Conservation (phyloP, 2,888 invertebrate species). For the Serripes groenlandicus region DNA sequence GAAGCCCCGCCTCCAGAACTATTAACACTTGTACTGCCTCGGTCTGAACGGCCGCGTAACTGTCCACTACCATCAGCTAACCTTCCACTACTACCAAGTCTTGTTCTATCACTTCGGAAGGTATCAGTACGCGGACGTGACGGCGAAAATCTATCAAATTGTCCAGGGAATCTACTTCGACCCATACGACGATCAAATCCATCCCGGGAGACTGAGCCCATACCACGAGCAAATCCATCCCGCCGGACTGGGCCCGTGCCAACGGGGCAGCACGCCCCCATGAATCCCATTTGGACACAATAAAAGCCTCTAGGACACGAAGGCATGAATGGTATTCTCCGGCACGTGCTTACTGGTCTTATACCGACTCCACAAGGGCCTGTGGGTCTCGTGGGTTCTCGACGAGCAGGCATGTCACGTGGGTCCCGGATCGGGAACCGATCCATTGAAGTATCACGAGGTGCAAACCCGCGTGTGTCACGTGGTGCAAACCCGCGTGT, state of each 20-base stretch:
- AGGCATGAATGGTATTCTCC: not conserved
- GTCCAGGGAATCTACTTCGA: not conserved
- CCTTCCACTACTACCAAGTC: not conserved
- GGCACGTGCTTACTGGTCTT: not conserved
- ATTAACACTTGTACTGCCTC: not conserved
- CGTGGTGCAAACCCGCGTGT: no score
- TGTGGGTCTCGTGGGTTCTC: not conserved
- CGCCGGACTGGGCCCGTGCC: not conserved
- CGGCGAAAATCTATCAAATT: no score
- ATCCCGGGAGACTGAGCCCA: not conserved
- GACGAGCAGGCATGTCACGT: not conserved
- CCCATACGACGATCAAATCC: not conserved
- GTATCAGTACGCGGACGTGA: not conserved
- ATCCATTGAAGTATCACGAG: not conserved
- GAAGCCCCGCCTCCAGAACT: not conserved
- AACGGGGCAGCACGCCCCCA: constrained; percentile 3
- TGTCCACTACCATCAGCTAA: not conserved
- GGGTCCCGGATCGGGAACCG: not conserved
- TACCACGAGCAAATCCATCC: not conserved
- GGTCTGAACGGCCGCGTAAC: not conserved
- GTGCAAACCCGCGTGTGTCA: not conserved
- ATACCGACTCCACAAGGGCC: constrained; percentile 5
- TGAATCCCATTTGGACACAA: constrained; percentile 3
- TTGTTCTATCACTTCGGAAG: not conserved
- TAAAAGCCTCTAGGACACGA: constrained; percentile 5